A percentile compares a stretch with the other conserved stretches of the same genome.
Evolutionary conservation across 2,113 vertebrate species (phyloP).

Genomic region (Panthera tigris): DNA sequence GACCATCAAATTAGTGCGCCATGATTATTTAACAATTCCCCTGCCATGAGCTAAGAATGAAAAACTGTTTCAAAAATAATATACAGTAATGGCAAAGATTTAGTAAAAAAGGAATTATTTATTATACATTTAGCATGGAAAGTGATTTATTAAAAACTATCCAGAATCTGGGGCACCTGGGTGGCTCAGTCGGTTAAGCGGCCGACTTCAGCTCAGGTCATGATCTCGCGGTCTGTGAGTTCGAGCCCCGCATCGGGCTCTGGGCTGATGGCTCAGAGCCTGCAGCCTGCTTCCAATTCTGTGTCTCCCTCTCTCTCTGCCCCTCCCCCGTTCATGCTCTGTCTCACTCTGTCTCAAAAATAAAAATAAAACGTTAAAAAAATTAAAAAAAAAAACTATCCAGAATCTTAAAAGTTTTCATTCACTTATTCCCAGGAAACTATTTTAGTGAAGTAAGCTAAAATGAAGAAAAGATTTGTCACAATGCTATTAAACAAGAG

Average conservation of each 20-base stretch:
- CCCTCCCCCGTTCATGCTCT: too few species aligned
- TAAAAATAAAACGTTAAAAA: too few species aligned
- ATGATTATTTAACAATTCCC: not conserved
- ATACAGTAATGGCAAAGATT: not conserved
- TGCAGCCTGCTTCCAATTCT: too few species aligned
- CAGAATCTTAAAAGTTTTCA: not conserved
- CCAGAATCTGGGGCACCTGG: not conserved
- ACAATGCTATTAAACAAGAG: not conserved
- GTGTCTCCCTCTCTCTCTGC: too few species aligned
- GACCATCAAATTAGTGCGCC: not conserved
- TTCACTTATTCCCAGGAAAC: not conserved
- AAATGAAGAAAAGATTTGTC: not conserved
- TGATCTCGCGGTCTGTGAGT: too few species aligned
- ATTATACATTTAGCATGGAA: not conserved
- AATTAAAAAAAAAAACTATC: not conserved
- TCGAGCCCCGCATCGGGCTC: too few species aligned
- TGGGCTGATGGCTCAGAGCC: too few species aligned
- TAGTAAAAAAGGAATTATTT: not conserved
- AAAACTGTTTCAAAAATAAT: not conserved
- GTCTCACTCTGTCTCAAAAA: too few species aligned
- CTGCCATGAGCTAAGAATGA: not conserved
- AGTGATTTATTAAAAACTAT: not conserved
- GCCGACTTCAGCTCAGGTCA: too few species aligned
- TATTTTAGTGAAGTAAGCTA: not conserved
- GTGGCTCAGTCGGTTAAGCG: too few species aligned